Conservation (phyloP, 2,113 vertebrate genomes). For the Leptocoma aspasia region DNA sequence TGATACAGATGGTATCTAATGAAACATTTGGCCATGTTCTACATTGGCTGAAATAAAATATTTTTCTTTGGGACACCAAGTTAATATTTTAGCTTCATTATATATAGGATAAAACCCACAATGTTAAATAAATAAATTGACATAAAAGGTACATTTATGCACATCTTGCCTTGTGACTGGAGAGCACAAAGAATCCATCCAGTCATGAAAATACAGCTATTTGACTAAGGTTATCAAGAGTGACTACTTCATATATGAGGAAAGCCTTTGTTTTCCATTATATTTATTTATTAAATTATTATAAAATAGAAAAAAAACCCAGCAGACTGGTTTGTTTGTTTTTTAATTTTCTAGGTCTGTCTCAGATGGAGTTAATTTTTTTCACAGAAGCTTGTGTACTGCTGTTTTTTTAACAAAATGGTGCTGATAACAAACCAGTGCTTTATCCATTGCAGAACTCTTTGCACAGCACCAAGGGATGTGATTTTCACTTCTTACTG, state of each 20-base stretch:
- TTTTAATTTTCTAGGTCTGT: background rate
- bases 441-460: background rate
- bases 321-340: background rate
- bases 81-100: background rate
- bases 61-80: background rate
- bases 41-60: background rate
- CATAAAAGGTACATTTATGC: background rate
- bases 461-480: background rate
- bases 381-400: background rate
- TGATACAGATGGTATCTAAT: slow-evolving; percentile 42
- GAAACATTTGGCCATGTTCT: background rate
- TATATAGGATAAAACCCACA: background rate
- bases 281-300: background rate
- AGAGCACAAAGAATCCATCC: background rate
- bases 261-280: background rate
- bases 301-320: background rate
- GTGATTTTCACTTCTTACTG: background rate
- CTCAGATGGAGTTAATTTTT: background rate
- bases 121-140: background rate
- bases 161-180: background rate
- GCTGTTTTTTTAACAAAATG: background rate
- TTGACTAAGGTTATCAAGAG: background rate
- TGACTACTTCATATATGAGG: background rate
- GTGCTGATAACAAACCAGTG: background rate
- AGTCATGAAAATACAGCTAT: background rate